Evolutionary conservation across 2,888 invertebrate species (phyloP).

Genomic region (Clanis bilineata): DNA sequence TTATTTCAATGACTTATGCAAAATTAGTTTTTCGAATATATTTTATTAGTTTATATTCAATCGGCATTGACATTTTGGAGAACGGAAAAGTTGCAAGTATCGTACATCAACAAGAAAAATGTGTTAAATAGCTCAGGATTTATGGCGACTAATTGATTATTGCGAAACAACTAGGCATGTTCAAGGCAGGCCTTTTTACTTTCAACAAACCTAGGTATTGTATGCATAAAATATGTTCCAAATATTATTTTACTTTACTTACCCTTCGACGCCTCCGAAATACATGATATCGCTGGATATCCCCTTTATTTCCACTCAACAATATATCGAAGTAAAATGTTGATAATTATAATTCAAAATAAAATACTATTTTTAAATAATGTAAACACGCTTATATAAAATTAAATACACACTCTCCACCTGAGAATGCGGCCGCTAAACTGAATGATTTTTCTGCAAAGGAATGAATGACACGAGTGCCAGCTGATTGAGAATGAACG

Average conservation of each 20-base stretch:
- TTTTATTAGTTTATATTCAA: slow-evolving; percentile 25
- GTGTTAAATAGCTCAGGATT: not conserved
- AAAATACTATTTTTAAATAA: not conserved
- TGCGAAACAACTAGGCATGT: slow-evolving; percentile 53
- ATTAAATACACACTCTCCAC: slow-evolving; percentile 27
- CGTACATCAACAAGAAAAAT: not conserved
- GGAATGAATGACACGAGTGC: slow-evolving; percentile 19
- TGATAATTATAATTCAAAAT: not conserved
- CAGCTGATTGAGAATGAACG: not conserved
- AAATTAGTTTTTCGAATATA: slow-evolving; percentile 17
- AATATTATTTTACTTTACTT: slow-evolving; percentile 32
- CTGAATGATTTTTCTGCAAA: slow-evolving; percentile 35
- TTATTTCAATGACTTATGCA: slow-evolving; percentile 8
- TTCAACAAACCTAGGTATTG: slow-evolving; percentile 42
- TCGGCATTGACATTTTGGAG: slow-evolving; percentile 45
- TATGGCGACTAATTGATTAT: slow-evolving; percentile 26
- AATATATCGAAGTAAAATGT: slow-evolving; percentile 17
- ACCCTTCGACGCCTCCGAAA: slow-evolving; percentile 77
- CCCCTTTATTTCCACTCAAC: slow-evolving; percentile 21
- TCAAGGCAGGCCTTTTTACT: slow-evolving; percentile 75
- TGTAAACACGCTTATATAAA: not conserved
- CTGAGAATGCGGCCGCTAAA: slow-evolving; percentile 47
- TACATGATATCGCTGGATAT: slow-evolving; percentile 39
- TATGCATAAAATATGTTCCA: slow-evolving; percentile 8
- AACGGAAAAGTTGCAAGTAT: not conserved